Conservation (phyloP, 2,888 invertebrate genomes). For the Onthophagus sagittarius region DNA sequence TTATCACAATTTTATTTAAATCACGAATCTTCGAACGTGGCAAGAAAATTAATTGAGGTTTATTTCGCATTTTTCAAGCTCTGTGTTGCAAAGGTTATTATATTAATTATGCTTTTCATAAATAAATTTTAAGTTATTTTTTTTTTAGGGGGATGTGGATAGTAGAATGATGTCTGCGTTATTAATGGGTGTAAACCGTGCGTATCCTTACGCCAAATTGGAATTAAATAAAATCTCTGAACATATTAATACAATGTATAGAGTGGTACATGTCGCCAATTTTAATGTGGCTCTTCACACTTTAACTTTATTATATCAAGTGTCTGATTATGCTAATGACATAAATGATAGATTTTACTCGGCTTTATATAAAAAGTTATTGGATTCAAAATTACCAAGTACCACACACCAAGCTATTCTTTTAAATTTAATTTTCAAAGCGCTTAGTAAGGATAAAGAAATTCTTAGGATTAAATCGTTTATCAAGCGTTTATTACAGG, state of each 20-base stretch:
- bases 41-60: conserved; percentile 79
- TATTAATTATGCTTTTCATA: neutral
- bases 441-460: conserved; percentile 75
- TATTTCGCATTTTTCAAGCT: conserved; percentile 97
- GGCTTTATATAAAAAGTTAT: conserved; percentile 82
- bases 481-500: conserved; percentile 77
- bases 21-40: conserved; percentile 69
- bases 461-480: conserved; percentile 73
- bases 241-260: conserved; percentile 74
- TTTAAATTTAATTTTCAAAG: conserved; percentile 82
- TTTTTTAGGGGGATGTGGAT: conserved; percentile 66
- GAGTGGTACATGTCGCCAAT: conserved; percentile 74
- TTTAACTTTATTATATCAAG: conserved; percentile 59
- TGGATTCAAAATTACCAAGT: conserved; percentile 68
- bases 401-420: conserved; percentile 74
- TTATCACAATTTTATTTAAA: conserved; percentile 79
- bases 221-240: conserved; percentile 56
- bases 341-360: conserved; percentile 73
- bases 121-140: conserved; percentile 24
- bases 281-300: conserved; percentile 64
- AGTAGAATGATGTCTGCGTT: conserved; percentile 80
- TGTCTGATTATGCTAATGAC: conserved; percentile 53
- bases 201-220: conserved; percentile 76
- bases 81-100: conserved; percentile 70
- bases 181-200: conserved; percentile 77